A percentile compares a stretch with the other conserved stretches of the same genome.
Conservation (phyloP, 2,113 vertebrate species). For the Leptobrachium ailaonicum region DNA sequence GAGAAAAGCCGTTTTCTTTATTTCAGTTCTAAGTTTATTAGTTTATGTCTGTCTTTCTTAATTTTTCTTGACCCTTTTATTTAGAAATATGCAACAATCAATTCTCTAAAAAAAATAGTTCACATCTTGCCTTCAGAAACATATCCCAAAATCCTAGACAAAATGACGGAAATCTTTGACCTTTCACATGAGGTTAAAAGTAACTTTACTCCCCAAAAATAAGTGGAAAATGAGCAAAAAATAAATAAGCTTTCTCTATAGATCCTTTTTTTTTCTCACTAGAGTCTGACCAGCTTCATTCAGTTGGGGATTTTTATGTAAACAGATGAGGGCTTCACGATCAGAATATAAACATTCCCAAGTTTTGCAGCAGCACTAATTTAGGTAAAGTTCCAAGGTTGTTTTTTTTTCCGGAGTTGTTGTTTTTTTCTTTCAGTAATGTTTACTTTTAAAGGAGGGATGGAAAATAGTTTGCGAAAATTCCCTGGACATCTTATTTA, state of each 20-base stretch:
- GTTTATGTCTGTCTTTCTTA: too few species aligned
- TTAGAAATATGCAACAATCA: too few species aligned
- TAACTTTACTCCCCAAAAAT: neutral
- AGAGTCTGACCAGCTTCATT: conserved; percentile 60
- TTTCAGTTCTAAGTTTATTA: too few species aligned
- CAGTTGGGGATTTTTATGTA: conserved; percentile 65
- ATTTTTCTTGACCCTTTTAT: too few species aligned
- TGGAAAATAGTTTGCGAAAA: conserved; percentile 42
- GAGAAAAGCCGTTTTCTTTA: too few species aligned
- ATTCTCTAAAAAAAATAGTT: neutral
- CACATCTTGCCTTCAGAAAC: neutral
- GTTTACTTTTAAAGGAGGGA: conserved; percentile 38
- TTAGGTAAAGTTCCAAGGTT: conserved; percentile 59
- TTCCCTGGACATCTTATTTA: conserved; percentile 27
- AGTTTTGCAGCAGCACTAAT: conserved; percentile 60
- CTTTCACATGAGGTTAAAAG: neutral
- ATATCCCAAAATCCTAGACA: too few species aligned
- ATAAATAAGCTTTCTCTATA: neutral
- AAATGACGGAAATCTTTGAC: neutral
- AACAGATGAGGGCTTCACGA: conserved; percentile 66
- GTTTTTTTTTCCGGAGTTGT: conserved; percentile 29
- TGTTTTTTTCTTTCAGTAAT: conserved; percentile 24
- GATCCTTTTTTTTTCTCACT: conserved; percentile 30
- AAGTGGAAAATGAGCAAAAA: neutral
- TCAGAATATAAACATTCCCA: conserved; percentile 65